phyloP scores from a whole-genome alignment of 2,797 vertebrate species.

The Zalophus californianus region DNA sequence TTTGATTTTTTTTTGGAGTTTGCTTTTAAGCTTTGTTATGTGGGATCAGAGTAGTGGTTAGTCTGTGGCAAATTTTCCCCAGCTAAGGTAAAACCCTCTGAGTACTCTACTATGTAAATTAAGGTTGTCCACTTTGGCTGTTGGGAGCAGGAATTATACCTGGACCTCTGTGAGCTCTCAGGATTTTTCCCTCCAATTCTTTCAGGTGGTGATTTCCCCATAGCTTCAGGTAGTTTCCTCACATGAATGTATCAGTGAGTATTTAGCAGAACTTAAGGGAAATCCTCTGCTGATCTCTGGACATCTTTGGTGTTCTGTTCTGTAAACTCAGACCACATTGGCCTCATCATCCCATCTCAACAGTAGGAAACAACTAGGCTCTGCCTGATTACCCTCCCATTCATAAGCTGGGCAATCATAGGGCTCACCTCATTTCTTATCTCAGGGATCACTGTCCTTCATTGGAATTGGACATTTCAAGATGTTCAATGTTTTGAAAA shows the following conservation, averaged over 20 bases:
- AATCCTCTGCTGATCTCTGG: neutral
- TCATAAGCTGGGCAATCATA: neutral
- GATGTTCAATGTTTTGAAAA: too few relatives aligned
- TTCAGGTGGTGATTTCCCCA: neutral
- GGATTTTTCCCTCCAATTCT: neutral
- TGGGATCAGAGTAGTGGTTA: neutral
- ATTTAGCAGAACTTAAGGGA: neutral
- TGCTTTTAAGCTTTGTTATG: neutral
- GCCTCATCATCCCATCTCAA: neutral
- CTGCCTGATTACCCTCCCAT: neutral
- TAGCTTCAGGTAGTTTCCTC: neutral
- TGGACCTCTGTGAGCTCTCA: neutral
- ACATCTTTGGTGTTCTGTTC: neutral
- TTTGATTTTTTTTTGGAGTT: neutral
- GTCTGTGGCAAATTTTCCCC: neutral
- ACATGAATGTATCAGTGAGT: neutral
- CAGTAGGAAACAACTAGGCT: neutral
- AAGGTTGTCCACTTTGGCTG: neutral
- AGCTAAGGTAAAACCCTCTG: neutral
- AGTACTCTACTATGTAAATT: neutral
- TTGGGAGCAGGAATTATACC: neutral
- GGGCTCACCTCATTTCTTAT: too few relatives aligned
- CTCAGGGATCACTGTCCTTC: too few relatives aligned
- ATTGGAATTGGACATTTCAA: too few relatives aligned
- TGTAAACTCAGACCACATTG: neutral